Base-by-base conservation (phyloP, 2,797 vertebrate species). In the Natrix natrix region DNA sequence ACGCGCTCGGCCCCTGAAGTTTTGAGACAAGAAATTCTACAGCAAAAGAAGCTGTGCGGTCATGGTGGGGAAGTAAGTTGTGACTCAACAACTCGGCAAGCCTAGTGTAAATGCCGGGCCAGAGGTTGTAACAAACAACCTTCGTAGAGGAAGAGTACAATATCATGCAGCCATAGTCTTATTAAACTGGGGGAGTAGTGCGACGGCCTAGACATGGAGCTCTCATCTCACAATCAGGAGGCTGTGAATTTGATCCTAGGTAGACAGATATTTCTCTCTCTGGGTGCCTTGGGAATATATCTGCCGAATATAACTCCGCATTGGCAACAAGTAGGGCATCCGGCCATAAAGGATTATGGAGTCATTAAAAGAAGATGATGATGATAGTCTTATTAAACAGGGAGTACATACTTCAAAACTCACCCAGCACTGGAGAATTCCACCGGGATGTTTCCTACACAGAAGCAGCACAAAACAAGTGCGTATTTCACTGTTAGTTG, bases 401-500 rank as follows among this genome's bases (percentile, higher is more conserved):
- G n/a, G 24, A n/a, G 24, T 43, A 88, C 63, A 89, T 48, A 89
- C 24, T 43, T n/a, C 48, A 24, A 66, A 24, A 32, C 43, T 88
- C 32, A 32, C 60, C 55, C 57, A 54, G 92, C 91, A 86, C 48
- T 32, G 32, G 32, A 92, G 89, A 92, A 88, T 86, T 83, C 86
- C 48, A 83, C 17, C 32, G 89, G 91, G 91, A 92, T 0, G 88
- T 89, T 87, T 96, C 43, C 92, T 60, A 90, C 56, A 94, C 91
- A 90, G 91, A 92, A 93, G 88, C 94, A 96, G 92, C 94, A 94
- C 57, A 93, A 94, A 95, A 63, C 94, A 90, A 95, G 94, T 90
- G 78, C 57, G 94, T 94, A 95, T 94, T 93, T 91, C 95, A 92
- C 0, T 78, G 69, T 43, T 10, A 93, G 57, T 91, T 86, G 92